Evolutionary conservation across 2,797 vertebrate species (phyloP).

Genomic region (Garrulus glandarius): DNA sequence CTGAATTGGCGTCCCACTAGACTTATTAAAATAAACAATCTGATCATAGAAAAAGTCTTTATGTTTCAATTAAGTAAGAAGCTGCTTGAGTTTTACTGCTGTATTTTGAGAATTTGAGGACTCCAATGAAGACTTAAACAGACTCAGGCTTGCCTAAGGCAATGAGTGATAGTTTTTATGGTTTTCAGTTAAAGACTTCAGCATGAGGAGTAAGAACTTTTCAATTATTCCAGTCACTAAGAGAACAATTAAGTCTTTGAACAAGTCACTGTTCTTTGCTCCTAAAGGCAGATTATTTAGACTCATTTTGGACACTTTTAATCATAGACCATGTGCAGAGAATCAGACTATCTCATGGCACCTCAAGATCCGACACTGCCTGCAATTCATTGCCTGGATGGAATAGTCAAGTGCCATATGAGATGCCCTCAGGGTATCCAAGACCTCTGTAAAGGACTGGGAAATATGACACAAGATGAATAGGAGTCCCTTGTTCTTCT

Average conservation of each 20-base stretch:
- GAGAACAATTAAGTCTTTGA: slow-evolving; percentile 13
- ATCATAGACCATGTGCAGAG: accelerated
- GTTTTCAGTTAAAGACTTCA: slow-evolving; percentile 44
- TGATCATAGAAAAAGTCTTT: not conserved
- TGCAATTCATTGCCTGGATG: not conserved
- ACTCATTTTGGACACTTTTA: not conserved
- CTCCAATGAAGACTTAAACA: slow-evolving; percentile 12
- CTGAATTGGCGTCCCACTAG: not conserved
- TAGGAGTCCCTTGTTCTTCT: not conserved
- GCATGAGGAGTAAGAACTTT: not conserved
- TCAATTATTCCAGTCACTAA: slow-evolving; percentile 2
- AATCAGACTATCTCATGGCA: not conserved
- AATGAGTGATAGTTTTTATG: slow-evolving; percentile 15
- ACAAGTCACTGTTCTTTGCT: not conserved
- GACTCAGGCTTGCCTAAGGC: slow-evolving; percentile 20
- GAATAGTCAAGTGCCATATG: not conserved
- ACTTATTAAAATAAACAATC: not conserved
- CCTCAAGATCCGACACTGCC: not conserved
- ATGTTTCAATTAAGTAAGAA: slow-evolving; percentile 2
- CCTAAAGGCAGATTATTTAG: not conserved
- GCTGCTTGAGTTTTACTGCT: not conserved
- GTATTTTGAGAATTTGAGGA: slow-evolving; percentile 20
- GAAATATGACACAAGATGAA: not conserved
- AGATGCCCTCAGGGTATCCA: not conserved
- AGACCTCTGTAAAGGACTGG: not conserved